Evolutionary conservation across 2,113 vertebrate genomes (phyloP), one percentile per base, ranked within the genome.

Genomic region (Athene cunicularia): DNA sequence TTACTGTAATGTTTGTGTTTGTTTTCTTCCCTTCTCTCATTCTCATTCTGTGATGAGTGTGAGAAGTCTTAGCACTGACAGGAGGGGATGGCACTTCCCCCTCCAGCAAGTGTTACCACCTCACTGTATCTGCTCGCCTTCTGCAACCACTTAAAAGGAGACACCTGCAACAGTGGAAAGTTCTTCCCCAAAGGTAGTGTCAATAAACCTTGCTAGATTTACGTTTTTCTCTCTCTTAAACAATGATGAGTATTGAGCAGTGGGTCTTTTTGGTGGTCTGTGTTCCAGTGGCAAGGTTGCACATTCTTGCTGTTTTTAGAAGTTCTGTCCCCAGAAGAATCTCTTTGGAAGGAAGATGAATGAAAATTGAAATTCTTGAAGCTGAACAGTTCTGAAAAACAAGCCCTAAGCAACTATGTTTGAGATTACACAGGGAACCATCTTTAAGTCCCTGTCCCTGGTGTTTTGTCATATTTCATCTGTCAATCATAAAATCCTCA

Each of bases 191-290:
- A 67, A 97, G 88, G 83, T 43, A 85, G 81, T 63, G 9, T 89
- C n/a, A 76, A 90, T 64, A 79, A 87, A 70, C 2, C 9, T 79
- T 90, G 49, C 87, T 87, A 80, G 91, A 88, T 92, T 77, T 79
- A 73, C 27, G 43, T 85, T 96, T 95, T 97, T 95, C 82, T 95
- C 77, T 90, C 67, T 94, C 60, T 94, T 95, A 82, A 91, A 81
- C 72, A 91, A 45, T 56, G 16, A 67, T 82, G 86, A 88, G 74
- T 81, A 58, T 89, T 95, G 86, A 94, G 49, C 71, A 74, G 52
- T 70, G 68, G 18, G 14, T 87, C 47, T 90, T 88, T 63, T n/a
- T 45, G 28, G 59, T 33, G 58, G 56, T 43, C 43, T 68, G 0
- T 0, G 0, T 87, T 91, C 77, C 81, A 53, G 24, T 28, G 43